Evolutionary conservation across 2,888 invertebrate genomes (phyloP).

Genomic region (Rotaria macrura): DNA sequence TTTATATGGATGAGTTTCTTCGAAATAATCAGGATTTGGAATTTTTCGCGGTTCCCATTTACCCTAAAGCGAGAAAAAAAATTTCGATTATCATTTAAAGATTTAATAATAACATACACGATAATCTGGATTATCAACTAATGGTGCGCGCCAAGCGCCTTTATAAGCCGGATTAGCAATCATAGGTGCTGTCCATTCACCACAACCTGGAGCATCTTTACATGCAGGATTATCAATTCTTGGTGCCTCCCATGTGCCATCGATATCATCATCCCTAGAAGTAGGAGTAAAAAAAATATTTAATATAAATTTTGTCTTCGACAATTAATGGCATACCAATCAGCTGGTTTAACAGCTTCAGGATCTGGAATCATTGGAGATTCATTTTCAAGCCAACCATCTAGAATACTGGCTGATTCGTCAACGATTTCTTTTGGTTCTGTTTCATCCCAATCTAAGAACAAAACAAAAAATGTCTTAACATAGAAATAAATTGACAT

Average conservation of each 20-base stretch:
- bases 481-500: not conserved
- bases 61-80: slow-evolving; percentile 43
- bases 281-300: slow-evolving; percentile 39
- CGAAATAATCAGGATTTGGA: slow-evolving; percentile 81
- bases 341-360: slow-evolving; percentile 71
- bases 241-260: slow-evolving; percentile 95
- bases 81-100: not conserved
- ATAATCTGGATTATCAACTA: slow-evolving; percentile 54
- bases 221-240: slow-evolving; percentile 79
- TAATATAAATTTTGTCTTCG: not conserved
- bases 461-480: not conserved
- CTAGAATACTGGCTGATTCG: slow-evolving; percentile 69
- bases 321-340: slow-evolving; percentile 57
- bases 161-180: slow-evolving; percentile 82
- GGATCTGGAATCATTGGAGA: slow-evolving; percentile 72
- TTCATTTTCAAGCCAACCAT: slow-evolving; percentile 84
- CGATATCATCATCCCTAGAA: slow-evolving; percentile 80
- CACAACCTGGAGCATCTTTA: slow-evolving; percentile 71
- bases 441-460: slow-evolving; percentile 64
- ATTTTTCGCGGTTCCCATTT: slow-evolving; percentile 61
- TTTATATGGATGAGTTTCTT: slow-evolving; percentile 74
- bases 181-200: slow-evolving; percentile 71
- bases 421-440: slow-evolving; percentile 81
- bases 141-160: slow-evolving; percentile 78
- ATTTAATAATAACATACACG: slow-evolving; percentile 43